Conservation (phyloP, 2,797 vertebrate genomes). For the Catamblyrhynchus diadema region DNA sequence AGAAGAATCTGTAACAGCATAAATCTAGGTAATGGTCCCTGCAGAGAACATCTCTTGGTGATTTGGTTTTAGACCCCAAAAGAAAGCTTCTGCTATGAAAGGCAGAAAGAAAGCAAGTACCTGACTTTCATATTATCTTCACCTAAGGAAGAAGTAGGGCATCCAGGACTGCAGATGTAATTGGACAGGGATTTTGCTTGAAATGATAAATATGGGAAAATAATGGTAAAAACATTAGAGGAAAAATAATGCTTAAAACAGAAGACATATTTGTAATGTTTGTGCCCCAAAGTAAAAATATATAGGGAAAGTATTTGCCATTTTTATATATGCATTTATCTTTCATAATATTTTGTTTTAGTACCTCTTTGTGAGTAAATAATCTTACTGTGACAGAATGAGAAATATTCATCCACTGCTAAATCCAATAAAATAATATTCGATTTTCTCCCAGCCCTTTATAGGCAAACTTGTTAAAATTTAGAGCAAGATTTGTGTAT, state of each 20-base stretch:
- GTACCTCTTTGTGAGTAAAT: not conserved
- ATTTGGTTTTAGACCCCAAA: not conserved
- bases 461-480: not conserved
- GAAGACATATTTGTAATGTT: not conserved
- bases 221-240: not conserved
- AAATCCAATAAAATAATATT: slow-evolving; percentile 40
- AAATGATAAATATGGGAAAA: not conserved
- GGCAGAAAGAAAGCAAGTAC: not conserved
- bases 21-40: not conserved
- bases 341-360: slow-evolving; percentile 33
- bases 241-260: not conserved
- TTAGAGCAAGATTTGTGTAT: not conserved
- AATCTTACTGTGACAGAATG: slow-evolving; percentile 40
- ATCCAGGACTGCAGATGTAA: not conserved
- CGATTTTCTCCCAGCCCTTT: not conserved
- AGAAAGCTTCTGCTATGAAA: not conserved
- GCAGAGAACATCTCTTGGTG: not conserved
- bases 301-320: not conserved
- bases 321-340: slow-evolving; percentile 25
- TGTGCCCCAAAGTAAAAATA: not conserved
- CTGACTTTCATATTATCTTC: not conserved
- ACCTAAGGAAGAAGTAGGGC: not conserved
- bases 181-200: not conserved
- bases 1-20: not conserved
- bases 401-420: slow-evolving; percentile 32